Conservation (phyloP, 1,140 invertebrate species). For the Drosophila arawakana region DNA sequence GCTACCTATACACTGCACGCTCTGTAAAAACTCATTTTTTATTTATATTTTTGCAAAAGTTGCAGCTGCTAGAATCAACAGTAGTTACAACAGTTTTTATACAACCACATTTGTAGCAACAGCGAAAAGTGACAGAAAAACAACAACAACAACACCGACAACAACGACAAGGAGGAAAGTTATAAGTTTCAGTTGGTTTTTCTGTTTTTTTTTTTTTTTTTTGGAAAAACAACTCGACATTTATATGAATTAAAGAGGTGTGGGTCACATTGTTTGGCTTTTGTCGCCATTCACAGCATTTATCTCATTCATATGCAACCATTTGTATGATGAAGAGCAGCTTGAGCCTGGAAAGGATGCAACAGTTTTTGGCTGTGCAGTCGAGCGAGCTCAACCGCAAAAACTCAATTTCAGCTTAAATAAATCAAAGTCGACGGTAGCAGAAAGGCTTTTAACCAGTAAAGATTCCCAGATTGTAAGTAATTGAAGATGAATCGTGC, state of each 20-base stretch:
- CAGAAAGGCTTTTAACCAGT: neutral
- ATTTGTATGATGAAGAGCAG: neutral
- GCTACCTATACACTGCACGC: neutral
- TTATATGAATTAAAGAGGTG: slow-evolving; percentile 26
- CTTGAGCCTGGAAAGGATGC: slow-evolving; percentile 9
- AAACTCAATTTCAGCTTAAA: slow-evolving; percentile 41
- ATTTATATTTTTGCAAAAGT: slow-evolving; percentile 43
- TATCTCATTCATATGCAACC: slow-evolving; percentile 14
- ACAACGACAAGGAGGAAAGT: slow-evolving; percentile 21
- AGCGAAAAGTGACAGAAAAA: slow-evolving; percentile 33
- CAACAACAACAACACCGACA: slow-evolving; percentile 1
- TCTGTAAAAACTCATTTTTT: slow-evolving; percentile 25
- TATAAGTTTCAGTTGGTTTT: slow-evolving; percentile 22
- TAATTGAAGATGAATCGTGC: slow-evolving; percentile 26
- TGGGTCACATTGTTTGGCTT: slow-evolving; percentile 7
- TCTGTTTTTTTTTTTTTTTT: slow-evolving; percentile 1
- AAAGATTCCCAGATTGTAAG: slow-evolving; percentile 30
- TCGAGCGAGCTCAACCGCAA: neutral
- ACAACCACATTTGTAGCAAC: slow-evolving; percentile 36
- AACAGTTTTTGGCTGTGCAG: slow-evolving; percentile 11
- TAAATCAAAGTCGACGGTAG: slow-evolving; percentile 29
- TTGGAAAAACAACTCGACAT: slow-evolving; percentile 25
- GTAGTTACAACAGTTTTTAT: slow-evolving; percentile 25
- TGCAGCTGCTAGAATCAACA: slow-evolving; percentile 48
- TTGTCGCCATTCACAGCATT: slow-evolving; percentile 2